Base-by-base conservation (phyloP, 2,888 invertebrate species). In the Drosophila diplacantha region DNA sequence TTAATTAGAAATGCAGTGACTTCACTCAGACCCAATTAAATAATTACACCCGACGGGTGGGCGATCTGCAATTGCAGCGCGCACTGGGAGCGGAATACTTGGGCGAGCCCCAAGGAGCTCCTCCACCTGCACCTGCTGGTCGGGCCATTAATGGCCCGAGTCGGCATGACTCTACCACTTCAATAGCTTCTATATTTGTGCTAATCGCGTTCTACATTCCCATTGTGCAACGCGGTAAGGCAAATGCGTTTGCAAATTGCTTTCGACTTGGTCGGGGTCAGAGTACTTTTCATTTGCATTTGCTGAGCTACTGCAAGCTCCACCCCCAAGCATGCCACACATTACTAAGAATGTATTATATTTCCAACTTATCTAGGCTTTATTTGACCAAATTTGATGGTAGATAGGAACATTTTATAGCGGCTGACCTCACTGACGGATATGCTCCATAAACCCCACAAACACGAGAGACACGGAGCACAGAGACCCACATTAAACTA, bases 1-100 rank as follows among this genome's bases (percentile, higher is more conserved):
- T 66, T 75, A 83, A 80, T 80, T 83, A 78, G 64, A 71, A 74
- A 74, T 78, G 80, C 80, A 81, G 46, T 65, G 72, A 69, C 68
- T 73, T 67, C 60, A 63, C 41, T 50, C 64, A 26, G 37, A 70
- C 58, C 63, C 74, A 77, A 82, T 79, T 82, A 82, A 63, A 74
- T 74, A 79, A 79, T 82, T 80, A 69, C 66, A 53, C 50, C 44
- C 51, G 56, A 41, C 67, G 65, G 65, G 41, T 59, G 63, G 59
- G 38, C 63, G 64, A 66, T 73, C 54, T 63, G 62, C 37, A 57
- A 61, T 58, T 72, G 62, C 58, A 67, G 29, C 37, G 56, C 56
- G 18, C 26, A 53, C 18, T 20, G 54, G 31, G 14, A 31, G 14
- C 31, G 34, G 41, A 58, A 31, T 61, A 31, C 22, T 24, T 39